Conservation (phyloP, 2,113 vertebrate genomes). For the Eclectus roratus region DNA sequence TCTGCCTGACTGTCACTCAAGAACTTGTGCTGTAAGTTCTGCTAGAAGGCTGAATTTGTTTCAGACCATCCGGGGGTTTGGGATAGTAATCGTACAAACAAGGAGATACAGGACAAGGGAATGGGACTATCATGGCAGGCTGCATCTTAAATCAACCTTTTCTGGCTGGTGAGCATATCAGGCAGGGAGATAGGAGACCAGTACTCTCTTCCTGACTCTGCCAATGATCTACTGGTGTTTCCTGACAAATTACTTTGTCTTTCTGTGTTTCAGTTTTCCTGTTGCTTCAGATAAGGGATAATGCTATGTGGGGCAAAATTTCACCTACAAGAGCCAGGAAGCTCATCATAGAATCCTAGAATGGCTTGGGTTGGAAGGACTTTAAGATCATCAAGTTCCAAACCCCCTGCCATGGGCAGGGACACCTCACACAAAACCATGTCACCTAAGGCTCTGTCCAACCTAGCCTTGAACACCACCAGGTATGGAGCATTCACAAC, state of each 20-base stretch:
- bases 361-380: background rate
- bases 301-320: background rate
- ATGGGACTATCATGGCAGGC: background rate
- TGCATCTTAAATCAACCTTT: background rate
- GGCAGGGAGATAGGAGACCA: background rate
- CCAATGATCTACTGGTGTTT: background rate
- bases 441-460: background rate
- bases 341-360: background rate
- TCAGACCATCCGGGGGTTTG: background rate
- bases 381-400: background rate
- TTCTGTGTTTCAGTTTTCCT: background rate
- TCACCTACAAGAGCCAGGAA: background rate
- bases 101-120: background rate
- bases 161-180: background rate
- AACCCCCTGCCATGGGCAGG: background rate
- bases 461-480: no score
- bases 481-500: no score
- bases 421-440: background rate
- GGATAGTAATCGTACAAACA: background rate
- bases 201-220: background rate
- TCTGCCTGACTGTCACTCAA: background rate
- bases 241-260: background rate
- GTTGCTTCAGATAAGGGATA: background rate
- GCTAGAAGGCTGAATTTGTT: background rate
- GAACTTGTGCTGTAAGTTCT: background rate